Evolutionary conservation across 37 sponge, comb jelly and placozoan genomes (phyloP), one percentile per base, ranked within the genome.

Genomic region (Beroe forskalii): DNA sequence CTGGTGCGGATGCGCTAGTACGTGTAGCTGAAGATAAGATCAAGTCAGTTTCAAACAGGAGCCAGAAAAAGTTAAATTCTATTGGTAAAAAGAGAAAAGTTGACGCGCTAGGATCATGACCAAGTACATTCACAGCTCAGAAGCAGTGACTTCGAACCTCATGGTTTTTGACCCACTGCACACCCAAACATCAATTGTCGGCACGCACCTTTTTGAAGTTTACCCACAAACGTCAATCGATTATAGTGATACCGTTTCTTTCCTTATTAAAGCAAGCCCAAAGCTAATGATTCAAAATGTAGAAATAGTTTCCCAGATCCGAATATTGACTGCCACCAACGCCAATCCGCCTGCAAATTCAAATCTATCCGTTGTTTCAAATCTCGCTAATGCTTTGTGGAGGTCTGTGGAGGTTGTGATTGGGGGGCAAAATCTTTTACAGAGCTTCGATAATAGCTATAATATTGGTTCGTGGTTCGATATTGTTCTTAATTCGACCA

Each of bases 81-180:
- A 23, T 23, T 19, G 66, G 66, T 28, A 63, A 63, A 63, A 24
- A 30, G 2, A 63, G 66, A 63, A 63, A 63, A 19, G n/a, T 19
- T 63, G 66, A 63, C 66, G 66, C 66, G 25, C 66, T 63, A n/a
- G 66, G 66, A 72, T 37, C 75, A 72, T 72, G 75, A 37, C 75
- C 23, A 72, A 72, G 75, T 72, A 72, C 31, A 39, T 72, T 19
- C 23, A 72, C 14, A 38, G 40, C 9, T 72, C 75, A 38, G 75
- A 72, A 37, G 75, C 40, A 32, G 8, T 72, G 8, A 32, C 75
- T 9, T 38, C 75, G 14, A 32, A 72, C 9, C 39, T 72, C 1
- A 32, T 38, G 40, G 2, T 72, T 19, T 72, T 35, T 35, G 20
- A 37, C 22, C 75, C 75, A 4, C 75, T 72, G 14, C 75, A 32